Conservation (phyloP, 2,888 invertebrate genomes). For the Rhopalosiphum nymphaeae region DNA sequence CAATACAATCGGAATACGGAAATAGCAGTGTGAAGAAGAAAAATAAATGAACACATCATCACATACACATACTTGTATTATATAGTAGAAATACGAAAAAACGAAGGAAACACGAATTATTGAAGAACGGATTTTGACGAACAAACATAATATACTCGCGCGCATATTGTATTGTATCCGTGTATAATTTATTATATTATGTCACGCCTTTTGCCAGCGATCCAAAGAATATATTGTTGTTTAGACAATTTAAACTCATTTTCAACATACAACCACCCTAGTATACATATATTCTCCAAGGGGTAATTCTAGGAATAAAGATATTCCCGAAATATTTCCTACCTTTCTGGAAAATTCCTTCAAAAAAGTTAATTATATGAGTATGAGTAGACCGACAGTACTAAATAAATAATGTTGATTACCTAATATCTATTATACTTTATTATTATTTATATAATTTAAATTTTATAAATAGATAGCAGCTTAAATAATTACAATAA, state of each 20-base stretch:
- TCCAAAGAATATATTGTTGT: not conserved
- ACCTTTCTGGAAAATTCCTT: too few relatives aligned
- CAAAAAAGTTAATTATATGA: too few relatives aligned
- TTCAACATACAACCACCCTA: not conserved
- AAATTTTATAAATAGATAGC: too few relatives aligned
- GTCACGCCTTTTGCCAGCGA: not conserved
- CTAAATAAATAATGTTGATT: too few relatives aligned
- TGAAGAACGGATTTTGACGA: not conserved
- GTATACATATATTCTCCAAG: too few relatives aligned
- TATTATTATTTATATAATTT: too few relatives aligned
- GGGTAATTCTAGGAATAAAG: too few relatives aligned
- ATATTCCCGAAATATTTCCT: too few relatives aligned
- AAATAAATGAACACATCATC: not conserved
- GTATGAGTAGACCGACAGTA: too few relatives aligned
- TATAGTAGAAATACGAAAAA: not conserved
- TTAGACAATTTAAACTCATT: not conserved
- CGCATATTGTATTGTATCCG: not conserved
- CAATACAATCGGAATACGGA: not conserved
- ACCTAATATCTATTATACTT: too few relatives aligned
- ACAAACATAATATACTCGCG: not conserved
- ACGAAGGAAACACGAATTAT: not conserved
- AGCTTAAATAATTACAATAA: too few relatives aligned
- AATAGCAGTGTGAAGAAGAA: not conserved
- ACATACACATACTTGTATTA: not conserved
- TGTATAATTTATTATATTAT: not conserved